Evolutionary conservation across 2,888 invertebrate genomes (phyloP).

Genomic region (Erebia epiphron): DNA sequence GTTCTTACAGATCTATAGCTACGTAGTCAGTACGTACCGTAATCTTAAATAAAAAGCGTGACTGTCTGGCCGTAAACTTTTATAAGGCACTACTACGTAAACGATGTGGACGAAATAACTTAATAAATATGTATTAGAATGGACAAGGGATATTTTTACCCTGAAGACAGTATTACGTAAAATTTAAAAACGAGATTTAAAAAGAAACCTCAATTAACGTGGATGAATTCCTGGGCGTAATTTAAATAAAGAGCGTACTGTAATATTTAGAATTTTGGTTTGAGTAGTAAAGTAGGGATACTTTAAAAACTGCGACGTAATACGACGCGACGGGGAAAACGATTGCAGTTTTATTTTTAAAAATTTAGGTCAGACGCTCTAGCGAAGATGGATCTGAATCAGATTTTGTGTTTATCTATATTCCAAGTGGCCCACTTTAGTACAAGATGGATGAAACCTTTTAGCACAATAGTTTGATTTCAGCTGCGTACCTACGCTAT

Average conservation of each 20-base stretch:
- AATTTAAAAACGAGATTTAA: too few relatives aligned
- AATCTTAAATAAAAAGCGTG: too few relatives aligned
- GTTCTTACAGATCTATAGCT: too few relatives aligned
- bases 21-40: too few relatives aligned
- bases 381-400: slow-evolving; percentile 54
- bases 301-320: not conserved
- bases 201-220: not conserved
- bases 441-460: slow-evolving; percentile 76
- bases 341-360: slow-evolving; percentile 45
- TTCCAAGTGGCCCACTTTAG: slow-evolving; percentile 71
- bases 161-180: too few relatives aligned
- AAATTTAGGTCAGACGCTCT: slow-evolving; percentile 67
- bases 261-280: not conserved
- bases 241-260: not conserved
- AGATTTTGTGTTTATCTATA: slow-evolving; percentile 49
- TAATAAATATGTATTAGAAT: too few relatives aligned
- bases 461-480: slow-evolving; percentile 69
- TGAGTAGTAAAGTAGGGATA: slow-evolving; percentile 28
- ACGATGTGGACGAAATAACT: too few relatives aligned
- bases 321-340: not conserved
- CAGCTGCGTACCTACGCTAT: slow-evolving; percentile 59
- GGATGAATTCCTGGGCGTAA: not conserved
- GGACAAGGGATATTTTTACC: too few relatives aligned
- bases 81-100: too few relatives aligned
- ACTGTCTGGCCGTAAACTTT: too few relatives aligned